These are phyloP conservation scores for Tenthredo amoena DNA, from an alignment of 2,888 invertebrate genomes.

Conservation along the genomic window DNA sequence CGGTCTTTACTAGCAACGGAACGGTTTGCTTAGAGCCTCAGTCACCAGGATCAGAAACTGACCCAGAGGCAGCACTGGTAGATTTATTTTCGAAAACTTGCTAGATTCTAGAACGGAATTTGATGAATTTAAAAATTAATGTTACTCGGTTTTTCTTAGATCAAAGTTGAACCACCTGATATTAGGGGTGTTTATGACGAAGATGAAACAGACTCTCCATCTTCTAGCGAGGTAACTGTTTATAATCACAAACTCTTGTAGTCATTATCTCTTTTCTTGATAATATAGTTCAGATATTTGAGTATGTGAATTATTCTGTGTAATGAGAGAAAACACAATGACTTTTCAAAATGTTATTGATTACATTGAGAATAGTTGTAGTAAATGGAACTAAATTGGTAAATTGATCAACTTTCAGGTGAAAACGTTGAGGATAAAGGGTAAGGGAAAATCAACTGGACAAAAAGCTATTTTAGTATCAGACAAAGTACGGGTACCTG, in stretches of 20 bases:
- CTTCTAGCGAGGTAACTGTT: slow-evolving; percentile 45
- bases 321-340: background rate
- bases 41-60: slow-evolving; percentile 46
- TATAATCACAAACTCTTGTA: background rate
- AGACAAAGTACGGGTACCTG: slow-evolving; percentile 53
- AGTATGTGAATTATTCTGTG: background rate
- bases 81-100: background rate
- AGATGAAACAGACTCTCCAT: slow-evolving; percentile 19
- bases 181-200: slow-evolving; percentile 64
- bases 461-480: slow-evolving; percentile 41
- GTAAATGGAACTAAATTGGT: background rate
- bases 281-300: background rate
- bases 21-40: slow-evolving; percentile 56
- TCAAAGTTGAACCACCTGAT: slow-evolving; percentile 72
- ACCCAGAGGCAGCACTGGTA: slow-evolving; percentile 44
- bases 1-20: slow-evolving; percentile 60
- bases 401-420: slow-evolving; percentile 45
- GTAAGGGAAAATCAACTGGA: slow-evolving; percentile 38
- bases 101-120: background rate
- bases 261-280: background rate
- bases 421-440: slow-evolving; percentile 51
- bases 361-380: background rate
- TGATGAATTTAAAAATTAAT: background rate
- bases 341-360: background rate
- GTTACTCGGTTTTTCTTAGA: slow-evolving; percentile 59